A percentile compares a stretch with the other conserved stretches of the same genome.
These are phyloP conservation scores for Sycophila sp. DNA, from an alignment of 1,140 invertebrate genomes.

Conservation along the genomic window DNA sequence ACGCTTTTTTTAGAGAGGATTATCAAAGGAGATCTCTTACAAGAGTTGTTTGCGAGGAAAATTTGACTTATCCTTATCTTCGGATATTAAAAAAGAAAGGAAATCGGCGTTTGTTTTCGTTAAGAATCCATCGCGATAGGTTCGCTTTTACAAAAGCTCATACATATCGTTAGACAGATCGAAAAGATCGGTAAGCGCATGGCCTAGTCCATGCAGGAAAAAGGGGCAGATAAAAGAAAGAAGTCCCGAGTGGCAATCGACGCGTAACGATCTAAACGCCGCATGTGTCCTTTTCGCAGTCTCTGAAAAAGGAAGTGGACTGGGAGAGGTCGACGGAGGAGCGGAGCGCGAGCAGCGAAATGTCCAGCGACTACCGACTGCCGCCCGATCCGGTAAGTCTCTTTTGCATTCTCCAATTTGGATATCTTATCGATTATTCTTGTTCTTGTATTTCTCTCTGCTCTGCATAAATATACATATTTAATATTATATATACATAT, in stretches of 20 bases:
- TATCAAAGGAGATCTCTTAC: too few relatives aligned
- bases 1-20: too few relatives aligned
- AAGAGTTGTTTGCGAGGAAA: too few relatives aligned
- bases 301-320: conserved; percentile 88
- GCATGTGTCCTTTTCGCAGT: conserved; percentile 68
- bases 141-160: too few relatives aligned
- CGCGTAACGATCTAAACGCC: conserved; percentile 33
- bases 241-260: background rate
- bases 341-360: conserved; percentile 76
- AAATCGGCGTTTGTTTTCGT: too few relatives aligned
- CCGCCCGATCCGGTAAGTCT: conserved; percentile 84
- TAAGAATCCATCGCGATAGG: too few relatives aligned
- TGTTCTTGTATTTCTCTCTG: conserved; percentile 60
- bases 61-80: too few relatives aligned
- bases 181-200: too few relatives aligned
- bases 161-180: too few relatives aligned
- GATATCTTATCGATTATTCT: conserved; percentile 60
- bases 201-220: too few relatives aligned
- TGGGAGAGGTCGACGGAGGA: conserved; percentile 82
- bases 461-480: conserved; percentile 61
- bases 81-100: too few relatives aligned
- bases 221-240: too few relatives aligned
- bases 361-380: conserved; percentile 80
- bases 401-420: conserved; percentile 48
- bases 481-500: conserved; percentile 48